Percentiles rank a stretch among this genome's conserved stretches.
Evolutionary conservation across 1,140 invertebrate genomes (phyloP).

Genomic region (Drosophila obscura): DNA sequence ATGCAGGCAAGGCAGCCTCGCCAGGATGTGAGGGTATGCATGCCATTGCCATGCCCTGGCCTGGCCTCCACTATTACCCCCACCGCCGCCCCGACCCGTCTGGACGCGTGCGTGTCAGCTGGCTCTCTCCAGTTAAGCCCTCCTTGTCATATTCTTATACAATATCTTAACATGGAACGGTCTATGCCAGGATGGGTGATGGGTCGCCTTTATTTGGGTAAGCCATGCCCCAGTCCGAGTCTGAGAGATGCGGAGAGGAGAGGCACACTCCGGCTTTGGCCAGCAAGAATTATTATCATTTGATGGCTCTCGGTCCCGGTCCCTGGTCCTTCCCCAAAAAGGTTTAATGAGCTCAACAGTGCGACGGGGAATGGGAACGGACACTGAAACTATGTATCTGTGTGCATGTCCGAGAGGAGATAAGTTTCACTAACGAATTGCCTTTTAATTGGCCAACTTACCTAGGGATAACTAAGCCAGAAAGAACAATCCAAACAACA

Average conservation of each 20-base stretch:
- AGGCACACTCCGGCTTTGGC: conserved; percentile 4
- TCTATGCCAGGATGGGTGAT: too few relatives aligned
- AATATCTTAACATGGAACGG: conserved; percentile 55
- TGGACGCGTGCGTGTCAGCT: conserved; percentile 33
- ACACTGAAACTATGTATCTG: background rate
- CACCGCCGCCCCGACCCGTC: background rate
- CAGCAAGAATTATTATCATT: conserved; percentile 65
- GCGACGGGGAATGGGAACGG: background rate
- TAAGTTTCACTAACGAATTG: conserved; percentile 24
- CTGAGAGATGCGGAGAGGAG: background rate
- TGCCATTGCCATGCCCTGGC: conserved; percentile 13
- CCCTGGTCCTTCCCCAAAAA: conserved; percentile 9
- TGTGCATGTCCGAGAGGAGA: conserved; percentile 9
- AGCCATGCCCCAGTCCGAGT: background rate
- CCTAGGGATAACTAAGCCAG: conserved; percentile 6
- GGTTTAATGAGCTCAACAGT: conserved; percentile 43
- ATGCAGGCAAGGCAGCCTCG: conserved; percentile 45
- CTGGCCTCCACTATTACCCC: background rate
- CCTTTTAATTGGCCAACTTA: conserved; percentile 20
- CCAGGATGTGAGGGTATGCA: conserved; percentile 23
- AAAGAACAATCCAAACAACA: background rate
- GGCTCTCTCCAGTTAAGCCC: conserved; percentile 64
- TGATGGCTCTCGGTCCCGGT: conserved; percentile 32
- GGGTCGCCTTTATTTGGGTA: too few relatives aligned
- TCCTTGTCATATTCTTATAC: conserved; percentile 71